A percentile compares a stretch with the other conserved stretches of the same genome.
These are phyloP conservation scores for Pachypeltis micranthus DNA, from an alignment of 1,140 invertebrate species.

Conservation along the genomic window DNA sequence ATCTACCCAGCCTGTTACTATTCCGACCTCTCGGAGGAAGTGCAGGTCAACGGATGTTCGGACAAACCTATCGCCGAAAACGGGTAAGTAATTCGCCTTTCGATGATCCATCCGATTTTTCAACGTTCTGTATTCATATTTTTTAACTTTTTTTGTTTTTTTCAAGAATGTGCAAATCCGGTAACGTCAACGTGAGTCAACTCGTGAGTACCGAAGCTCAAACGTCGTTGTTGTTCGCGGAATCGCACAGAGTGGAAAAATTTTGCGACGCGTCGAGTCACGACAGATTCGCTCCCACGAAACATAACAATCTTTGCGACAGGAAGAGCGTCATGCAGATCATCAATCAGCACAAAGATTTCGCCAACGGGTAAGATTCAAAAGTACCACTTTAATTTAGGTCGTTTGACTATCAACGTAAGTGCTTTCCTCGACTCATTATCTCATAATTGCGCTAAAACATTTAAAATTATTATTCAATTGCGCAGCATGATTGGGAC, in stretches of 20 bases:
- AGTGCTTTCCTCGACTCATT: too few species aligned
- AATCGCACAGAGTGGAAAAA: conserved; percentile 38
- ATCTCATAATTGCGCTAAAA: too few species aligned
- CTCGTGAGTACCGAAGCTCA: conserved; percentile 37
- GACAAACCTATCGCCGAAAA: conserved; percentile 37
- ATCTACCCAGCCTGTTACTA: conserved; percentile 44
- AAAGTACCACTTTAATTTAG: too few species aligned
- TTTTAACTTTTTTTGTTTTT: conserved; percentile 12
- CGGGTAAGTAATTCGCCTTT: conserved; percentile 34
- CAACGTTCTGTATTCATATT: background rate
- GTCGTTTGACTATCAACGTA: too few species aligned
- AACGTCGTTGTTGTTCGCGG: conserved; percentile 43
- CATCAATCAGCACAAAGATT: conserved; percentile 46
- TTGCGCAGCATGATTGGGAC: too few species aligned
- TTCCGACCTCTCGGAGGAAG: conserved; percentile 31
- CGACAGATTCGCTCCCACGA: conserved; percentile 49
- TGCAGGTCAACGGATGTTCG: conserved; percentile 38
- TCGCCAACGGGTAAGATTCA: conserved; percentile 33
- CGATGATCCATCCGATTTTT: background rate
- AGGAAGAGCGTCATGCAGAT: conserved; percentile 48
- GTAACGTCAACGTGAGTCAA: conserved; percentile 30
- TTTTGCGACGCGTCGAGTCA: conserved; percentile 51
- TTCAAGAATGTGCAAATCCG: conserved; percentile 31
- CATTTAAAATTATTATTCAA: too few species aligned
- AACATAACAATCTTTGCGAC: conserved; percentile 52